Conservation (phyloP, 1,140 invertebrate genomes). For the Holotrichia oblita region DNA sequence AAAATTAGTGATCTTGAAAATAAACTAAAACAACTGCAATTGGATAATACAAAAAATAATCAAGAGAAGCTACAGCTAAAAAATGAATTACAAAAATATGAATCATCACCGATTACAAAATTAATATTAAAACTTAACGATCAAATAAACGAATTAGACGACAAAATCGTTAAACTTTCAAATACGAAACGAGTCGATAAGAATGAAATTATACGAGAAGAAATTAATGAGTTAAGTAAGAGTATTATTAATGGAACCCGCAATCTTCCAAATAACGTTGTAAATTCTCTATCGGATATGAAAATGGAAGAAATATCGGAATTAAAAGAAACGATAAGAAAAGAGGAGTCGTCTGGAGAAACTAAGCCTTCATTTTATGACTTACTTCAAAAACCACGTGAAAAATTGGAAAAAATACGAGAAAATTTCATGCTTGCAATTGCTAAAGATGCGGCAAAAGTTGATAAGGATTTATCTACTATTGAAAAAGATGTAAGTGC, state of each 20-base stretch:
- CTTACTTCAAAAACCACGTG: not conserved
- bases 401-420: not conserved
- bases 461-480: not conserved
- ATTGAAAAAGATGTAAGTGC: not conserved
- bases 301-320: not conserved
- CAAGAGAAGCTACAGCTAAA: no score
- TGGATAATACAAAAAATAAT: no score
- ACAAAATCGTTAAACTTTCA: not conserved
- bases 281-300: not conserved
- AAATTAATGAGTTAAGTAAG: not conserved
- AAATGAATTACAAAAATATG: not conserved
- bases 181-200: not conserved
- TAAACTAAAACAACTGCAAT: no score
- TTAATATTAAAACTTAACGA: not conserved
- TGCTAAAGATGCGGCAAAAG: not conserved
- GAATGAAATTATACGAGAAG: not conserved
- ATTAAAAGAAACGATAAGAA: not conserved
- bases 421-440: not conserved
- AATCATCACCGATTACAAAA: not conserved
- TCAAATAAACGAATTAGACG: not conserved
- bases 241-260: not conserved
- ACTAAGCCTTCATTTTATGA: not conserved
- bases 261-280: not conserved
- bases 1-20: no score
- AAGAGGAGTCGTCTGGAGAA: not conserved